A percentile compares a stretch with the other conserved stretches of the same genome.
phyloP scores from a whole-genome alignment of 92 coral and sea anemone species.

The Zoanthus gigantus region DNA sequence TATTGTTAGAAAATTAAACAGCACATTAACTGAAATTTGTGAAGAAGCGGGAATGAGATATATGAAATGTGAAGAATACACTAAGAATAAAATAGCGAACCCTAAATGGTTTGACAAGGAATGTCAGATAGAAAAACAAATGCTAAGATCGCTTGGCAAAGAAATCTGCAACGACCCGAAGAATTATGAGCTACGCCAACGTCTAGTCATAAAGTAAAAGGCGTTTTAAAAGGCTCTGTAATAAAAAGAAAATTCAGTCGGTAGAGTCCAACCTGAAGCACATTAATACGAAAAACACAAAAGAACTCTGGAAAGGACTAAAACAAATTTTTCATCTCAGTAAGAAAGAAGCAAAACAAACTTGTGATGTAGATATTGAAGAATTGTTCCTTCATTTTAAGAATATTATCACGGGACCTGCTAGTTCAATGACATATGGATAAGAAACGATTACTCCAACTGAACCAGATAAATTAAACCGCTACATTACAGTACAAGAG shows the following conservation, averaged over 20 bases:
- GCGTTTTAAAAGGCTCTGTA: too few species aligned
- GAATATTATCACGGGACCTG: constrained; percentile 25
- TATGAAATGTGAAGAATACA: neutral
- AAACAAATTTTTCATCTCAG: too few species aligned
- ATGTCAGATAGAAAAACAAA: too few species aligned
- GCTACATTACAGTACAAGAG: constrained; percentile 1
- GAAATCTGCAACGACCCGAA: too few species aligned
- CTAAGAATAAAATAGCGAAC: neutral
- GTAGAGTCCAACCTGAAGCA: constrained; percentile 8
- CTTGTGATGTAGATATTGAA: neutral
- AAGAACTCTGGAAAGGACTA: constrained; percentile 11
- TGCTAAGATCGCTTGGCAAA: too few species aligned
- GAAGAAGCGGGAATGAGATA: too few species aligned
- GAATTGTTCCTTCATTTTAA: constrained; percentile 8
- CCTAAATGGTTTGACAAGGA: too few species aligned
- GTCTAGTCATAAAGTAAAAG: too few species aligned
- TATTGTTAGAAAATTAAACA: too few species aligned
- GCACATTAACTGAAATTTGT: too few species aligned
- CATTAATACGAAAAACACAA: neutral
- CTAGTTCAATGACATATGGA: neutral
- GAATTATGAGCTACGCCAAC: too few species aligned
- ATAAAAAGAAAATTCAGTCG: constrained; percentile 10
- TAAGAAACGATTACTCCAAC: neutral
- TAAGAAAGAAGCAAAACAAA: neutral
- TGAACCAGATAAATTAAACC: neutral